Evolutionary conservation across 2,888 invertebrate species (phyloP).

Genomic region (Pyralis farinalis): DNA sequence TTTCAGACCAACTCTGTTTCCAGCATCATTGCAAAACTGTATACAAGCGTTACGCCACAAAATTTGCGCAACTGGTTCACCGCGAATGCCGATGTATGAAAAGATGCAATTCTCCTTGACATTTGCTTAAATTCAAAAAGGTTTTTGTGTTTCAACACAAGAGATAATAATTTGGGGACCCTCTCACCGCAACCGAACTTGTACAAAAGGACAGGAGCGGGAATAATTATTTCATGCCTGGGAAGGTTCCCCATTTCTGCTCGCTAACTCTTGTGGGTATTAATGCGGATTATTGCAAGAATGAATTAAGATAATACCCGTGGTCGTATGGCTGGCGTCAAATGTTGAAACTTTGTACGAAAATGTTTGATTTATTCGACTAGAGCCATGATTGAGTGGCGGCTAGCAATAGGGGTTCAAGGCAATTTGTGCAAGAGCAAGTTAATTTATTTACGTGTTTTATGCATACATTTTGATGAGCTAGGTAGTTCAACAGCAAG

Average conservation of each 20-base stretch:
- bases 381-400: too few relatives aligned
- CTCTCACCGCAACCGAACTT: conserved; percentile 15
- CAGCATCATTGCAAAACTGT: too few relatives aligned
- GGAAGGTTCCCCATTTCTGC: conserved; percentile 18
- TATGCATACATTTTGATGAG: too few relatives aligned
- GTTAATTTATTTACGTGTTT: too few relatives aligned
- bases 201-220: conserved; percentile 18
- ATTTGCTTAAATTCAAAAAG: conserved; percentile 1
- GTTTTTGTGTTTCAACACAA: conserved; percentile 3
- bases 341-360: conserved; percentile 5
- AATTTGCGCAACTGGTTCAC: too few relatives aligned
- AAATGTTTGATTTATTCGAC: not conserved
- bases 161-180: conserved; percentile 17
- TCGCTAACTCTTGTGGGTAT: conserved; percentile 17
- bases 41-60: too few relatives aligned
- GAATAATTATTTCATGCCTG: conserved; percentile 19
- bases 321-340: not conserved
- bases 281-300: conserved; percentile 14
- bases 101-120: too few relatives aligned
- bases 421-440: too few relatives aligned
- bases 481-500: too few relatives aligned
- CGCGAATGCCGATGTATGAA: too few relatives aligned
- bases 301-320: conserved; percentile 7
- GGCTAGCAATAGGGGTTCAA: too few relatives aligned
- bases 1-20: too few relatives aligned